Evolutionary conservation across 1,140 invertebrate genomes (phyloP).

Genomic region (Pseudobourletiella spinata): DNA sequence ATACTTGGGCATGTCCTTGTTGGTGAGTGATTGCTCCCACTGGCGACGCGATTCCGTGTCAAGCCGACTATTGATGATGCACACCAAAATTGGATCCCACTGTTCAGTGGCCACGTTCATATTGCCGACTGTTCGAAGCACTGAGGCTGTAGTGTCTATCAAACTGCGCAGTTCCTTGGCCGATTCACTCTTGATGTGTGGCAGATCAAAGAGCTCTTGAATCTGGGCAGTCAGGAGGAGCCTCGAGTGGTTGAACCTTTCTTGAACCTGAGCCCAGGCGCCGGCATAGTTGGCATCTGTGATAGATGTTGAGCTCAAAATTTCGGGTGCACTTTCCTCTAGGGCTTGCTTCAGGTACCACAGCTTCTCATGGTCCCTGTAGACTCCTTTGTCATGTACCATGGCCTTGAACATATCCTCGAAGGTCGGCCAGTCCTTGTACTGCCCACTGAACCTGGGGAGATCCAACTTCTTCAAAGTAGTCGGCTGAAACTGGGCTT

Average conservation of each 20-base stretch:
- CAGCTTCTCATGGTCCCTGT: neutral
- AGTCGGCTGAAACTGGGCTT: neutral
- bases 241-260: neutral
- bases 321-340: neutral
- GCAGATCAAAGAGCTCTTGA: neutral
- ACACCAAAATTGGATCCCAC: neutral
- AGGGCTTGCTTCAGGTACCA: neutral
- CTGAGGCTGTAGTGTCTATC: neutral
- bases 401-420: neutral
- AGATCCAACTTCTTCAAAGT: neutral
- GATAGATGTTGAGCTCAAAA: neutral
- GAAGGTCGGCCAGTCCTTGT: neutral
- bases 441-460: neutral
- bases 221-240: neutral
- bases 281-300: neutral
- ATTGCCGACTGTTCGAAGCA: neutral
- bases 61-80: neutral
- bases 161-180: neutral
- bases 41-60: neutral
- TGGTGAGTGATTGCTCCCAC: neutral
- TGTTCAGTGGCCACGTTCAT: neutral
- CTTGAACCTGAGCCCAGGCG: neutral
- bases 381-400: neutral
- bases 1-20: neutral
- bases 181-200: neutral